Conservation (phyloP, 2,888 invertebrate genomes). For the Troides oblongomaculatus region DNA sequence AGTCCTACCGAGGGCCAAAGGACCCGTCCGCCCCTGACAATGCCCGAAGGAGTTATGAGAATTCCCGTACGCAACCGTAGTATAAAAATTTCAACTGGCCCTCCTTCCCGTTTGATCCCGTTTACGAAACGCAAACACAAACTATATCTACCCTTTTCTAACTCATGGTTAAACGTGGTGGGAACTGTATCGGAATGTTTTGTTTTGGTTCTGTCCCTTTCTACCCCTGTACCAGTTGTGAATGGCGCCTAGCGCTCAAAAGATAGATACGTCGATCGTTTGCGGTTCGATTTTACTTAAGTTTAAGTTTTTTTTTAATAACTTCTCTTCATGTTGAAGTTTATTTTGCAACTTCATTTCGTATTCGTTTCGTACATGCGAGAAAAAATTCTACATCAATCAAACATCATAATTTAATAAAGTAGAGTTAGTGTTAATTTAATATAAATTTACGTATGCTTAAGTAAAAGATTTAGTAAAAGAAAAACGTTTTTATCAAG, state of each 20-base stretch:
- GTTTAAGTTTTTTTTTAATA: too few relatives aligned
- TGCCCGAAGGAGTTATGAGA: slow-evolving; percentile 48
- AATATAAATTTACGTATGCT: too few relatives aligned
- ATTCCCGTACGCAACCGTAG: slow-evolving; percentile 48
- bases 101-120: slow-evolving; percentile 61
- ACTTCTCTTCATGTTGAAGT: too few relatives aligned
- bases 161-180: slow-evolving; percentile 47
- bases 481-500: too few relatives aligned
- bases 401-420: too few relatives aligned
- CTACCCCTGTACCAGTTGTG: slow-evolving; percentile 62
- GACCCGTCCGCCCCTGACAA: slow-evolving; percentile 43
- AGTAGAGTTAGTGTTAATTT: too few relatives aligned
- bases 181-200: slow-evolving; percentile 78
- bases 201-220: slow-evolving; percentile 75
- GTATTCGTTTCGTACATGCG: too few relatives aligned
- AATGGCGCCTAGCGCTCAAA: slow-evolving; percentile 51
- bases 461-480: too few relatives aligned
- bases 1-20: slow-evolving; percentile 23
- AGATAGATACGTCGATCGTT: slow-evolving; percentile 38
- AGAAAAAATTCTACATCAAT: too few relatives aligned
- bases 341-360: too few relatives aligned
- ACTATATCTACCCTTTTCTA: slow-evolving; percentile 50
- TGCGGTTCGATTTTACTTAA: slow-evolving; percentile 50
- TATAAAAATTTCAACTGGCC: slow-evolving; percentile 64
- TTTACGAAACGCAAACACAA: slow-evolving; percentile 41